Conservation (phyloP, 2,113 vertebrate genomes). For the Centropristis striata region DNA sequence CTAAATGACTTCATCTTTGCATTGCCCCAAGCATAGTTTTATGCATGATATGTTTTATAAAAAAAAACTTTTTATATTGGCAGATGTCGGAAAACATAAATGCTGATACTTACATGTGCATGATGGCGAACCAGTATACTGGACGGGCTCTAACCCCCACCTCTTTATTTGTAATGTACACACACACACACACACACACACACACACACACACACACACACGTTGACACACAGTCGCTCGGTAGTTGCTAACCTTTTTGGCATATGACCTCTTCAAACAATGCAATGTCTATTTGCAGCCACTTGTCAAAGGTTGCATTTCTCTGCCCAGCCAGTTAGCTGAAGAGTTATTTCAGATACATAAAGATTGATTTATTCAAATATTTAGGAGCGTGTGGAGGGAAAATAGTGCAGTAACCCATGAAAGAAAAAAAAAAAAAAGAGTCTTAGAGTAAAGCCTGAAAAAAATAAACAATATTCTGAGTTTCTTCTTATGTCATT, state of each 20-base stretch:
- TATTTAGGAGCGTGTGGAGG: background rate
- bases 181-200: background rate
- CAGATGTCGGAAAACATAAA: too few relatives aligned
- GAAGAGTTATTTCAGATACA: background rate
- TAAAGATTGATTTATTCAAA: background rate
- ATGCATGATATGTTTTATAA: too few relatives aligned
- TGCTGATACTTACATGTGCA: too few relatives aligned
- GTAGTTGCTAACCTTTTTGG: background rate
- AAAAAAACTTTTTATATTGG: too few relatives aligned
- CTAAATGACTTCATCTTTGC: too few relatives aligned
- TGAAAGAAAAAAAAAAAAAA: background rate
- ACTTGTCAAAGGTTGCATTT: constrained; percentile 1
- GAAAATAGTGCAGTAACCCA: background rate
- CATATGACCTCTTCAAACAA: constrained; percentile 1
- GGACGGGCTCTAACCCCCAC: too few relatives aligned
- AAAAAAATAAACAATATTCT: background rate
- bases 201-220: background rate
- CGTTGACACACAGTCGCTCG: background rate
- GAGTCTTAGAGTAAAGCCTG: background rate
- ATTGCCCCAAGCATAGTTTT: too few relatives aligned
- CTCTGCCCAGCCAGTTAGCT: background rate
- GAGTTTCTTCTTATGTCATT: background rate
- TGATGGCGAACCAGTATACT: too few relatives aligned
- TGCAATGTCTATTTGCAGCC: constrained; percentile 16
- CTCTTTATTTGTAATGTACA: background rate